Evolutionary conservation across 2,888 invertebrate species (phyloP), one percentile per base, ranked within the genome.

Genomic region (Himalopsyche japonica): DNA sequence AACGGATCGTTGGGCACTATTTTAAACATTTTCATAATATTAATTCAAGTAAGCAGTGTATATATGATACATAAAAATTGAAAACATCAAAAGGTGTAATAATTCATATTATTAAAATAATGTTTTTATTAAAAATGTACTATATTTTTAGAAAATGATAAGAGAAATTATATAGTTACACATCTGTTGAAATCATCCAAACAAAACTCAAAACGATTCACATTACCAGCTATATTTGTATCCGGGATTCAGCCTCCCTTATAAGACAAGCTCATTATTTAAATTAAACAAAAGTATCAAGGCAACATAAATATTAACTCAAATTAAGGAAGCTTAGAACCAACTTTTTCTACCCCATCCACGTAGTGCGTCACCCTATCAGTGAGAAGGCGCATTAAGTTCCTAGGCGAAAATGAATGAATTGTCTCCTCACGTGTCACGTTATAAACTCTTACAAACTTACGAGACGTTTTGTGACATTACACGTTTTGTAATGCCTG

Each of bases 381-480:
- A 15, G 34, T 34, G 37, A 15, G 34, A 27, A 37, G 49, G n/a
- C 27, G 37, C 27, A 24, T 80, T 76, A 43, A 34, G 76, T 82
- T 77, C 77, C 76, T 27, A 27, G 76, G 57, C 47, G 85, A 76
- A 85, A 85, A 86, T 86, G 85, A 84, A 86, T 85, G 84, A 84
- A 84, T 84, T 84, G 84, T 85, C 85, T 85, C 43, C 77, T 85
- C 85, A 85, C 85, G 84, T 85, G 84, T 86, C 86, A 84, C 84
- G 82, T 85, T 86, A 86, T 86, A 86, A 86, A 86, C 82, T 86
- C 82, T 77, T 76, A 70, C 84, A 80, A 84, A 84, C 76, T 86
- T 85, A 84, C 83, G 84, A 83, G 86, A 85, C 86, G 37, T 86
- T 79, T 85, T 85, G 84, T 86, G 87, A 86, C 87, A 87, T 87